phyloP scores from a whole-genome alignment of 2,888 invertebrate species.

The Plebejus argus region DNA sequence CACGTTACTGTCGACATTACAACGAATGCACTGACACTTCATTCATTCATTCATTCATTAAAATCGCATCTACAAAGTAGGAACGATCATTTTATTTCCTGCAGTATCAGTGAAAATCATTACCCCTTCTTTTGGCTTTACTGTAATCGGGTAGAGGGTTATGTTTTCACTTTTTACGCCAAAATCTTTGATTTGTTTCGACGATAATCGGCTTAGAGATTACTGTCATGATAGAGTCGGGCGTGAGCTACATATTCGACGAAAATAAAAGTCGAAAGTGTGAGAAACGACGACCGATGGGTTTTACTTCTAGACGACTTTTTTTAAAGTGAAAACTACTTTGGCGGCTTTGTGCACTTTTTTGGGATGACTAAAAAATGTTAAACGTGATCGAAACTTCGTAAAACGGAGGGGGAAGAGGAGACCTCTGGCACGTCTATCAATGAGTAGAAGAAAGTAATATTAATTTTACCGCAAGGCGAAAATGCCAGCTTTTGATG shows the following conservation, averaged over 20 bases:
- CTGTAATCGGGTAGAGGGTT: neutral
- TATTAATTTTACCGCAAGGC: neutral
- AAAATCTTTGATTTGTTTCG: slow-evolving; percentile 9
- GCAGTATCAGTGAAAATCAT: no score
- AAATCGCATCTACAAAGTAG: no score
- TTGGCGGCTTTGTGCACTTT: neutral
- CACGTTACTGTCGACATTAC: no score
- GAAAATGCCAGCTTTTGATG: no score
- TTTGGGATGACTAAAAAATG: neutral
- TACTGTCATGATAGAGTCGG: neutral
- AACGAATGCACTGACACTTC: no score
- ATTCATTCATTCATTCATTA: no score
- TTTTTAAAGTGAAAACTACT: neutral
- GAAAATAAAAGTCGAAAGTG: slow-evolving; percentile 16
- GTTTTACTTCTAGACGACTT: neutral
- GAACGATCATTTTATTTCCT: no score
- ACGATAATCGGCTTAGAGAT: neutral
- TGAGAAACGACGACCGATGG: neutral
- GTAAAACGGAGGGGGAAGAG: no score
- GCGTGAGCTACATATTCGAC: neutral
- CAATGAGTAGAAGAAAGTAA: neutral
- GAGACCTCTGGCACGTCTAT: no score
- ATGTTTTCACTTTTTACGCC: neutral
- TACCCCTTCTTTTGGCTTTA: neutral
- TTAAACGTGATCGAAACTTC: neutral